Evolutionary conservation across 2,888 invertebrate species (phyloP).

Genomic region (Clepsis dumicolana): DNA sequence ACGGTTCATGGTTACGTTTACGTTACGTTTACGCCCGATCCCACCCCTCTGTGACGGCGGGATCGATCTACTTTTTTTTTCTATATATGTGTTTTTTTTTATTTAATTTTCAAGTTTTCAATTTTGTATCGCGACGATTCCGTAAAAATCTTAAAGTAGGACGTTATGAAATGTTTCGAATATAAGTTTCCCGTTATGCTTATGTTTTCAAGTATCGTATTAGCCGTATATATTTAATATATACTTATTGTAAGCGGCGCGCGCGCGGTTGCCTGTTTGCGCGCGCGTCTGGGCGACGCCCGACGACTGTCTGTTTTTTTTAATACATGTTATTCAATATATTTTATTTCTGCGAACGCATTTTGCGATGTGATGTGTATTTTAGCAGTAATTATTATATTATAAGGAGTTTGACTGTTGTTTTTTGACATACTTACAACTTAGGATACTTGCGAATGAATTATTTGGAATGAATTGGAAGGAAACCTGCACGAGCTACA

Average conservation of each 20-base stretch:
- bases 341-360: constrained; percentile 93
- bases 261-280: constrained; percentile 85
- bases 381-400: constrained; percentile 87
- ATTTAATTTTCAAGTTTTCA: constrained; percentile 86
- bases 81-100: constrained; percentile 84
- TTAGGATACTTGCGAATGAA: constrained; percentile 81
- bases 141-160: constrained; percentile 86
- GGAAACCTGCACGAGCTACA: constrained; percentile 61
- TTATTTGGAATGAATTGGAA: constrained; percentile 76
- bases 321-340: constrained; percentile 89
- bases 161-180: constrained; percentile 87
- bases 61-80: constrained; percentile 74
- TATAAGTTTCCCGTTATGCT: constrained; percentile 86
- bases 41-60: constrained; percentile 68
- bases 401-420: constrained; percentile 87
- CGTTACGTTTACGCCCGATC: constrained; percentile 69
- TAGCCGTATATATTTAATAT: constrained; percentile 83
- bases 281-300: constrained; percentile 74
- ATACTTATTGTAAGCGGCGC: constrained; percentile 73
- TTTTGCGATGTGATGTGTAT: constrained; percentile 90
- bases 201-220: constrained; percentile 81
- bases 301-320: constrained; percentile 85
- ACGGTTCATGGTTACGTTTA: constrained; percentile 68
- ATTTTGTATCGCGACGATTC: constrained; percentile 86
- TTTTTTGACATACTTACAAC: constrained; percentile 86